Evolutionary conservation across 2,113 vertebrate species (phyloP), one percentile per base, ranked within the genome.

Genomic region (Xenopus borealis): DNA sequence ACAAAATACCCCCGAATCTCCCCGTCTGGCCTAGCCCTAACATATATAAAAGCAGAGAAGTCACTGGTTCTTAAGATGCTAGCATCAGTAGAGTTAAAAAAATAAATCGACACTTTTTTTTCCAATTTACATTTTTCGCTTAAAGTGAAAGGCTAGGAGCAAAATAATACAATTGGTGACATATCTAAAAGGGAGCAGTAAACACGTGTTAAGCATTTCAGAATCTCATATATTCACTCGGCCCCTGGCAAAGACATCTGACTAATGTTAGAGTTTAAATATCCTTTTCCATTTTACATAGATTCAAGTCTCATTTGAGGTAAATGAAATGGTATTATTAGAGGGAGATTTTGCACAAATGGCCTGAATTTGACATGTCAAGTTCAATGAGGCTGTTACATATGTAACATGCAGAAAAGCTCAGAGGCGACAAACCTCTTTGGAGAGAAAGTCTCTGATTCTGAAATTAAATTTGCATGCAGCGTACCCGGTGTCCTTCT

Each of bases 281-380:
- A 91, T 90, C 90, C 89, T 91, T 89, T 85, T 88, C 88, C 88
- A 88, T 92, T 92, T 91, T 94, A 91, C 93, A 93, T 94, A 92
- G 88, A 88, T 92, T 92, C 90, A 89, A 88, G 89, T 93, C 91
- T 94, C 86, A 93, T 94, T 94, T 94, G 85, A 90, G 86, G 86
- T 86, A 88, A 91, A 92, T 92, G 90, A 93, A 93, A 92, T 89
- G 85, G 86, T 90, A 90, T 95, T 94, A 96, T 96, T 96, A 96
- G 94, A 95, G 93, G 87, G 89, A 94, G 92, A 95, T 96, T 95
- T 95, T 92, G 91, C 88, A 92, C 93, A 96, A 96, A 96, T 95
- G 94, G 95, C 93, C 90, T 91, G 94, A 95, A 96, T 96, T 95
- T 93, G 89, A 89, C 91, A 91, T 94, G 94, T 96, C 95, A 96